Percentiles rank a stretch among this genome's conserved stretches.
Conservation (phyloP, 2,113 vertebrate species). For the Notiomystis cincta region DNA sequence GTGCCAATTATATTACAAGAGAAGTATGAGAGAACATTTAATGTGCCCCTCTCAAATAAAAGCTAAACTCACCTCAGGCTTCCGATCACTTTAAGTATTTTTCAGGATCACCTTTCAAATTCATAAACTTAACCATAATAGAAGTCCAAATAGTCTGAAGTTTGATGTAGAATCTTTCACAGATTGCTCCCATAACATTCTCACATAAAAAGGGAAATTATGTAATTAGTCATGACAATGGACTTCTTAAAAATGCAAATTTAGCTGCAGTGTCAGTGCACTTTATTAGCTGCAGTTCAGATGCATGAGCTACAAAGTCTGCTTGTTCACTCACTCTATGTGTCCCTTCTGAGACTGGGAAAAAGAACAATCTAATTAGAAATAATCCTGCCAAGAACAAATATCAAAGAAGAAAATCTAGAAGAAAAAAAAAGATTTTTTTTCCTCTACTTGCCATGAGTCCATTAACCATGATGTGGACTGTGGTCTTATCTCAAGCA, state of each 20-base stretch:
- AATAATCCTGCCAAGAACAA: slow-evolving; percentile 4
- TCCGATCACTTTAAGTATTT: not conserved
- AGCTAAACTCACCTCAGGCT: not conserved
- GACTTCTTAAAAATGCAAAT: slow-evolving; percentile 4
- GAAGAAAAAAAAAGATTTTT: not conserved
- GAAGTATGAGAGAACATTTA: not conserved
- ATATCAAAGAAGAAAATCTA: slow-evolving; percentile 9
- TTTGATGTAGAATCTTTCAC: not conserved
- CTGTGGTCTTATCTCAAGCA: slow-evolving; percentile 18
- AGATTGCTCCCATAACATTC: not conserved
- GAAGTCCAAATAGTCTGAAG: not conserved
- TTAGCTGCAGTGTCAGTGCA: not conserved
- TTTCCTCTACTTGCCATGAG: not conserved
- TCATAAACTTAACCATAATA: not conserved
- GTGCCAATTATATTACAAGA: not conserved
- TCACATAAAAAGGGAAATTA: not conserved
- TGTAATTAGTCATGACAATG: not conserved
- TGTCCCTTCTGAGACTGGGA: not conserved
- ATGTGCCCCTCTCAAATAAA: not conserved
- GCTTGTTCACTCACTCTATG: not conserved
- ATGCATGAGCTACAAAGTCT: not conserved
- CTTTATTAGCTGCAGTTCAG: slow-evolving; percentile 15
- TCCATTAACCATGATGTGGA: not conserved
- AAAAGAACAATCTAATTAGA: slow-evolving; percentile 50
- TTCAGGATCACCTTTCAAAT: not conserved